Evolutionary conservation across 2,797 vertebrate species (phyloP).

Genomic region (Enteromius afrohamiltoni): DNA sequence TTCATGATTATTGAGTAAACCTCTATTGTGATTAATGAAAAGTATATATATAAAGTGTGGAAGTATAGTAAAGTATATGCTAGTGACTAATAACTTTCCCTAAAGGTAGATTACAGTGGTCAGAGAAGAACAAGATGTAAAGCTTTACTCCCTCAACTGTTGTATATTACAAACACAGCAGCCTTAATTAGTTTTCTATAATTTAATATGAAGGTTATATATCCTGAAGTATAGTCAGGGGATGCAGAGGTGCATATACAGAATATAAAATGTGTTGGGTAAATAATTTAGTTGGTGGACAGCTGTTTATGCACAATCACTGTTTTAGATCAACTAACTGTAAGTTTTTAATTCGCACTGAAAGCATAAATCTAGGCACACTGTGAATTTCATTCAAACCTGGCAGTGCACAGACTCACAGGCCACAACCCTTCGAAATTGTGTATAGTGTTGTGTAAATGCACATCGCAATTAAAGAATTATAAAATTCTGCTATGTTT

Average conservation of each 20-base stretch:
- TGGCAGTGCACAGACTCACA: neutral
- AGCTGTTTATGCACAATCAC: neutral
- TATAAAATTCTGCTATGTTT: neutral
- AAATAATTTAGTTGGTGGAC: neutral
- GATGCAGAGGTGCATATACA: neutral
- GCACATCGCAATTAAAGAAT: neutral
- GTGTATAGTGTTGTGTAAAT: neutral
- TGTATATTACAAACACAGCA: neutral
- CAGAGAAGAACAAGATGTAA: neutral
- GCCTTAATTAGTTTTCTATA: neutral
- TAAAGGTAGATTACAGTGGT: neutral
- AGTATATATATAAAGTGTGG: too few species aligned
- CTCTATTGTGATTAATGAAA: neutral
- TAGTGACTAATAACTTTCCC: neutral
- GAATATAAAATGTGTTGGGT: neutral
- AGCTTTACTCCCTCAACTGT: neutral
- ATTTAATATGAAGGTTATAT: neutral
- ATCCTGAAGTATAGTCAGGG: neutral
- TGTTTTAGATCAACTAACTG: neutral
- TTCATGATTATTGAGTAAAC: neutral
- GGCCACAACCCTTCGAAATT: neutral
- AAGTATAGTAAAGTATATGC: neutral
- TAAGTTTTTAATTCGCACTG: neutral
- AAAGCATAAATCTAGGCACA: neutral
- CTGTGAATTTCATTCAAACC: neutral